Evolutionary conservation across 2,113 vertebrate species (phyloP), one percentile per base, ranked within the genome.

Genomic region (Antigone vipio): DNA sequence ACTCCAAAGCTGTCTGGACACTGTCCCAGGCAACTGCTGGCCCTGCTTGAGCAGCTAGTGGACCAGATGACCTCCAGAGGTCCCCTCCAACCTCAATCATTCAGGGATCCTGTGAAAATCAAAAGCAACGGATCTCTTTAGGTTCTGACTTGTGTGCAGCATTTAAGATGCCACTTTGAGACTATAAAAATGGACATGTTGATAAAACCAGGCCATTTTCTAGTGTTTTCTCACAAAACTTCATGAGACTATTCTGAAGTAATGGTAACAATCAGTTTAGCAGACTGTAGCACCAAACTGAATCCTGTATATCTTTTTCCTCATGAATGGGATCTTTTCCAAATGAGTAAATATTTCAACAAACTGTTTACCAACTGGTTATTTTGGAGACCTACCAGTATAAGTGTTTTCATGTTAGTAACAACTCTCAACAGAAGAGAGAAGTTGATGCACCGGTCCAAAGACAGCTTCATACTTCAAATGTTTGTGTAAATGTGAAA

Each of bases 341-440:
- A 94, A 89, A 64, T n/a, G 35, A 92, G 60, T 92, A 91, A 84
- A 94, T 92, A 91, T 91, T 84, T 77, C 92, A 94, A 76, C 53
- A 83, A 90, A 85, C 66, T 96, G 66, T 94, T 97, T 91, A 96
- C 84, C 67, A 91, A 78, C 86, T 88, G 92, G 85, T 88, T 96
- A 71, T 92, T 92, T 89, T 90, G 74, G 82, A 93, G 83, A 83
- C 71, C 45, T 93, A 91, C 40, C 64, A 89, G 59, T 77, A 40
- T 74, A n/a, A 52, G 34, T 58, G 42, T 85, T 72, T 87, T 71
- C 16, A 22, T 49, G 78, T 85, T 85, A 68, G n/a, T 82, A 88
- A 44, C 56, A 84, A 30, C n/a, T 77, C 44, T 74, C 18, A 69
- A 58, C 18, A 11, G 44, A 87, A 50, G 56, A 95, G n/a, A 47